These are phyloP conservation scores for Mellivora capensis DNA, from an alignment of 2,113 vertebrate species.

Conservation along the genomic window DNA sequence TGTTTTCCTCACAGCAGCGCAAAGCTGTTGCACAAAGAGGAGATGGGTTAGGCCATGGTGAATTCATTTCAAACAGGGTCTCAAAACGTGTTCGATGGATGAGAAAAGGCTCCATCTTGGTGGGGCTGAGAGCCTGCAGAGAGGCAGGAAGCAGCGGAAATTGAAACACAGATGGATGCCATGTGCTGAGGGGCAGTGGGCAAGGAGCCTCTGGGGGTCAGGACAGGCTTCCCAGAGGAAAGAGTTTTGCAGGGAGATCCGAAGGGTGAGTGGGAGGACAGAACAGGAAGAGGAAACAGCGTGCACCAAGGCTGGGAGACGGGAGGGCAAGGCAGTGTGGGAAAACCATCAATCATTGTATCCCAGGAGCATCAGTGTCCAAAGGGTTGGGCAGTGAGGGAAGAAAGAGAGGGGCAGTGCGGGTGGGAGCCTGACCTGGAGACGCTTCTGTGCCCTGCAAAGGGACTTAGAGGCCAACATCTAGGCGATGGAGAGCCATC, in stretches of 20 bases:
- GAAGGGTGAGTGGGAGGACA: not conserved
- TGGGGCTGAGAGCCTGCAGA: not conserved
- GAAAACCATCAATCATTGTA: fast-evolving
- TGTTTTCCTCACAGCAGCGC: not conserved
- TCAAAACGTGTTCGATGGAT: not conserved
- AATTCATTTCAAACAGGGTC: not conserved
- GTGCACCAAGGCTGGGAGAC: not conserved
- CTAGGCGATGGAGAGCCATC: not conserved
- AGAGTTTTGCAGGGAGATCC: not conserved
- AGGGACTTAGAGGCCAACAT: too few species aligned
- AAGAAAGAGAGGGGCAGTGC: not conserved
- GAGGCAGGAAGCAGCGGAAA: fast-evolving
- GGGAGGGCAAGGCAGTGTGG: fast-evolving
- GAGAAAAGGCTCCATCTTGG: not conserved
- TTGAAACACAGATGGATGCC: not conserved
- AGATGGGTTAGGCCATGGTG: not conserved
- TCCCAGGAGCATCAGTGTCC: fast-evolving
- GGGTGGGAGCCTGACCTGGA: not conserved
- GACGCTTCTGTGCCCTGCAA: not conserved
- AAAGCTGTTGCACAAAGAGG: not conserved
- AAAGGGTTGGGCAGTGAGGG: not conserved
- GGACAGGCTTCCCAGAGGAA: not conserved
- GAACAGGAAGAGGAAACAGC: fast-evolving
- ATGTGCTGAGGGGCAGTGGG: not conserved
- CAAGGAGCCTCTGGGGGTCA: too few species aligned